Percentiles rank a stretch among this genome's conserved stretches.
Conservation (phyloP, 2,797 vertebrate species). For the Buphagus erythrorhynchus region DNA sequence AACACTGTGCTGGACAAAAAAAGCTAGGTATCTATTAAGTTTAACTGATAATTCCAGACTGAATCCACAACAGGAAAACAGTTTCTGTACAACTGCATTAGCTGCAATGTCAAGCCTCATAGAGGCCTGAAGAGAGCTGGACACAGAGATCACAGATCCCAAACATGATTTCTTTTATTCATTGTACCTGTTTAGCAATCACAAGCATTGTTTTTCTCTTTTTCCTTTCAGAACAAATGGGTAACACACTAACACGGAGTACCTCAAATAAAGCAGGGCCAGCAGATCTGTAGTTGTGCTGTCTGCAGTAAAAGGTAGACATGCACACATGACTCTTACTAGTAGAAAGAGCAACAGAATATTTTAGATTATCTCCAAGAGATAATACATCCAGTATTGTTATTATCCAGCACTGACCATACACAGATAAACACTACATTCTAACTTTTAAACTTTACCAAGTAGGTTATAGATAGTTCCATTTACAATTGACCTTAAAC, state of each 20-base stretch:
- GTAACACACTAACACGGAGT: neutral
- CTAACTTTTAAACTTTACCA: neutral
- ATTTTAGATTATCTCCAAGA: neutral
- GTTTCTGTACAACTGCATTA: neutral
- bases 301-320: neutral
- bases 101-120: neutral
- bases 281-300: neutral
- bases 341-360: neutral
- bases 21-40: neutral
- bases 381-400: neutral
- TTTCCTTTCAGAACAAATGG: neutral
- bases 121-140: neutral
- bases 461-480: neutral
- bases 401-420: neutral
- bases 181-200: neutral
- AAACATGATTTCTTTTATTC: neutral
- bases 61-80: neutral
- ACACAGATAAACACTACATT: neutral
- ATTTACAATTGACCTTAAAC: neutral
- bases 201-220: neutral
- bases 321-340: accelerated
- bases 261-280: neutral
- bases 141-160: neutral
- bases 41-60: neutral
- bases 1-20: accelerated